Evolutionary conservation across 2,113 vertebrate species (phyloP).

Genomic region (Melanerpes aurifrons): DNA sequence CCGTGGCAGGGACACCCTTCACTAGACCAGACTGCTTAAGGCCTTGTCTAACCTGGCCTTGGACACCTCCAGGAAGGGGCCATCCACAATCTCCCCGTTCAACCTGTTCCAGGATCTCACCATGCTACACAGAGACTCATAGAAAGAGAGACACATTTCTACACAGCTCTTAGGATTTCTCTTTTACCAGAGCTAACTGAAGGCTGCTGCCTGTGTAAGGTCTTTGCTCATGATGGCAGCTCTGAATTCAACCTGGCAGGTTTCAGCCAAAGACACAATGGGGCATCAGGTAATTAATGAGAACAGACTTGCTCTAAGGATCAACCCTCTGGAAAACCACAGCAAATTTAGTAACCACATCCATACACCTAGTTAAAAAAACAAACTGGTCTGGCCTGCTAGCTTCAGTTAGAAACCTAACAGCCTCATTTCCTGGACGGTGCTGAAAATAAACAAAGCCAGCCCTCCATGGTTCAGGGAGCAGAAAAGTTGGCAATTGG

Average conservation of each 20-base stretch:
- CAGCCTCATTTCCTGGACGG: slow-evolving; percentile 41
- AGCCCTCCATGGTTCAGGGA: not conserved
- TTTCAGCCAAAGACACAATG: not conserved
- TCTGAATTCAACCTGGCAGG: fast-evolving
- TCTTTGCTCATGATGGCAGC: not conserved
- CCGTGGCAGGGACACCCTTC: too few species aligned
- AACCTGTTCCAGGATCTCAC: too few species aligned
- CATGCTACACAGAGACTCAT: not conserved
- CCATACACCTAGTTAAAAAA: not conserved
- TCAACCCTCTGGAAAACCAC: not conserved
- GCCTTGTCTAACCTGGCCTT: too few species aligned
- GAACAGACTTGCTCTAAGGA: not conserved
- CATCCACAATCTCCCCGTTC: too few species aligned
- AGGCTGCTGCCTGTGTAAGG: not conserved
- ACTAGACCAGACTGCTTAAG: too few species aligned
- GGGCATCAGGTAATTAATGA: not conserved
- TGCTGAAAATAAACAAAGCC: slow-evolving; percentile 41
- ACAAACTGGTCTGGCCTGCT: not conserved
- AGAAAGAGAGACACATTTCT: not conserved
- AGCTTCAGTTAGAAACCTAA: slow-evolving; percentile 28
- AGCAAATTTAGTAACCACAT: not conserved
- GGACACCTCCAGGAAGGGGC: too few species aligned
- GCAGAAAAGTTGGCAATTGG: not conserved
- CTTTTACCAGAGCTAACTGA: not conserved
- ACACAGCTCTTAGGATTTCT: not conserved